Evolutionary conservation across 2,797 vertebrate genomes (phyloP).

Genomic region (Myiothlypis chrysogaster): DNA sequence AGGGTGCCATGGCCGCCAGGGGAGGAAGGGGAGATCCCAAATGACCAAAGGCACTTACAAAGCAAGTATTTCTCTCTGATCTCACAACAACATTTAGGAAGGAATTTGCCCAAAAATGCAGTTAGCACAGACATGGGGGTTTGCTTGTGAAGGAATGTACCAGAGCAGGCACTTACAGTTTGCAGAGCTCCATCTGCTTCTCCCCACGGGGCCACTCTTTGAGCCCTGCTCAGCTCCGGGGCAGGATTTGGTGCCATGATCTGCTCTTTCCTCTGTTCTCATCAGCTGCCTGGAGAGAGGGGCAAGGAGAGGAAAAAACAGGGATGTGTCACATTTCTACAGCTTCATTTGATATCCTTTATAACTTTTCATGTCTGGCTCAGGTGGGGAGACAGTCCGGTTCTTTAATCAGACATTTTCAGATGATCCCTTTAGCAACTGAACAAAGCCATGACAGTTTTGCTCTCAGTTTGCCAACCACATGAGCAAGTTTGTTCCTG

Average conservation of each 20-base stretch:
- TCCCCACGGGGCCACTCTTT: not conserved
- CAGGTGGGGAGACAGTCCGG: not conserved
- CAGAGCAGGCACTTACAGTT: conserved; percentile 7
- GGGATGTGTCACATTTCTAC: not conserved
- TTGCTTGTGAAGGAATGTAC: not conserved
- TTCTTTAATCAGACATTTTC: not conserved
- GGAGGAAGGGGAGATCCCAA: not conserved
- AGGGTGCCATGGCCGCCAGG: not conserved
- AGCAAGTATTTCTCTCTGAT: not conserved
- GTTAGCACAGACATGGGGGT: not conserved
- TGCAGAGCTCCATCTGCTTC: not conserved
- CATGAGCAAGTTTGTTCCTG: not conserved
- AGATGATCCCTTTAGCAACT: not conserved
- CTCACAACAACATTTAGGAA: not conserved
- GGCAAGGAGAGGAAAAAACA: not conserved
- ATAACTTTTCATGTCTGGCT: not conserved
- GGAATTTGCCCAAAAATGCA: not conserved
- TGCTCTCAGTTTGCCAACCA: not conserved
- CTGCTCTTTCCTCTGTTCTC: not conserved
- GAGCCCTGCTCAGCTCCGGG: not conserved
- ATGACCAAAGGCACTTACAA: not conserved
- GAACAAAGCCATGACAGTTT: not conserved
- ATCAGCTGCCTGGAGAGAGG: not conserved
- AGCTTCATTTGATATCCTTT: not conserved
- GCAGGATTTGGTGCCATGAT: not conserved